These are phyloP conservation scores for Epicauta chinensis DNA, from an alignment of 1,140 invertebrate species.

Conservation along the genomic window DNA sequence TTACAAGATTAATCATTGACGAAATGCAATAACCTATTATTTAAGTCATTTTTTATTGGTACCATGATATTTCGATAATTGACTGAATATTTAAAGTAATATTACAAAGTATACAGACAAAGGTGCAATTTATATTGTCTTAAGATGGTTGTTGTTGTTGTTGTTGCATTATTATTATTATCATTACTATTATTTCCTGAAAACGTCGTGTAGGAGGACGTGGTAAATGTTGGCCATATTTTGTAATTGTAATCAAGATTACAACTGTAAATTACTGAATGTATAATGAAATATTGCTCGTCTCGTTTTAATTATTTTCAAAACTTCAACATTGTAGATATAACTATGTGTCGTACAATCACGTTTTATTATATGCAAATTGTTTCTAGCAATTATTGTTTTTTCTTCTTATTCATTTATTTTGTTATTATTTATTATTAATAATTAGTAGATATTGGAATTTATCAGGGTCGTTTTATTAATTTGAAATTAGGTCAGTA, in stretches of 20 bases:
- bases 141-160: too few relatives aligned
- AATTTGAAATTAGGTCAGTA: not conserved
- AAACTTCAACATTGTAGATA: too few relatives aligned
- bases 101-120: too few relatives aligned
- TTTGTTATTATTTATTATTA: constrained; percentile 10
- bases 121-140: too few relatives aligned
- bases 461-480: not conserved
- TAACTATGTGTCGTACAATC: constrained; percentile 10
- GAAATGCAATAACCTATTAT: too few relatives aligned
- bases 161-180: too few relatives aligned
- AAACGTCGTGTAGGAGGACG: constrained; percentile 38
- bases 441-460: constrained; percentile 13
- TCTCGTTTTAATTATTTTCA: constrained; percentile 23
- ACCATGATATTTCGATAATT: too few relatives aligned
- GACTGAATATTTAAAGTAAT: too few relatives aligned
- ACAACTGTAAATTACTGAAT: constrained; percentile 31
- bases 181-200: constrained; percentile 9
- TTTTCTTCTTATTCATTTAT: not conserved
- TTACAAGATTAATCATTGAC: too few relatives aligned
- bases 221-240: constrained; percentile 39
- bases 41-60: too few relatives aligned
- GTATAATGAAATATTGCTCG: constrained; percentile 30
- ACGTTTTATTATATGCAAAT: constrained; percentile 15
- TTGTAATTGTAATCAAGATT: constrained; percentile 43
- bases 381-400: constrained; percentile 4